Base-by-base conservation (phyloP, 2,888 invertebrate genomes). In the Gandaritis pyraliata region DNA sequence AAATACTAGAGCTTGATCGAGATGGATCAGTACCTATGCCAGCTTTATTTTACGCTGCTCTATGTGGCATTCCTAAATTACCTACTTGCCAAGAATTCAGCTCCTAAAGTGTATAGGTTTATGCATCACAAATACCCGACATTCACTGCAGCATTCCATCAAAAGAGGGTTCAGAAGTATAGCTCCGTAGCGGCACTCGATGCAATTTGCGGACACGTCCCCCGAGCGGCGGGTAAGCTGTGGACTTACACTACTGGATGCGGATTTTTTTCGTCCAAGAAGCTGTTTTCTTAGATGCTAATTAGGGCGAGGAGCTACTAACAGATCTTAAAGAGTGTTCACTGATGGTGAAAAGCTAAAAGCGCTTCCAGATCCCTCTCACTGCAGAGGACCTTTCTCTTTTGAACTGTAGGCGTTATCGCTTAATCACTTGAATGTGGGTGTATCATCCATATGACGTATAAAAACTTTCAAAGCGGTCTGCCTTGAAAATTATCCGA, bases 171-270 rank as follows among this genome's bases (percentile, higher is more conserved):
- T 15, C 30, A 47, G 39, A 58, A 48, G 39, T 48, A 53, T 50
- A 60, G 45, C 53, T 7, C 55, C 48, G 57, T 58, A 38, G 48
- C 39, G 48, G 55, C 29, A 59, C 56, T 64, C 52, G 52, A 64
- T 59, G 64, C 64, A 64, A 64, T 64, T 59, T 64, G 64, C 59
- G 59, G 64, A 64, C 64, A 45, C 45, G 64, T 56, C 56, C 59
- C 51, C 36, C 48, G 52, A 46, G 64, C 38, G 52, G 30, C 8
- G 47, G 13, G 12, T 15, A 38, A 23, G 30, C 30, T 1, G 6
- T 10, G 41, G 33, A 10, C 7, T 3, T 10, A 15, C 15, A 45
- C 30, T 38, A 46, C 57, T 58, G 62, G 58, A 62, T 56, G 7
- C 33, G 2, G 10, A 7, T 38, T 41, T 49, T 15, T 18, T 7